Percentiles rank a stretch among this genome's conserved stretches.
Evolutionary conservation across 1,140 invertebrate genomes (phyloP).

Genomic region (Harlomillsia oculata): DNA sequence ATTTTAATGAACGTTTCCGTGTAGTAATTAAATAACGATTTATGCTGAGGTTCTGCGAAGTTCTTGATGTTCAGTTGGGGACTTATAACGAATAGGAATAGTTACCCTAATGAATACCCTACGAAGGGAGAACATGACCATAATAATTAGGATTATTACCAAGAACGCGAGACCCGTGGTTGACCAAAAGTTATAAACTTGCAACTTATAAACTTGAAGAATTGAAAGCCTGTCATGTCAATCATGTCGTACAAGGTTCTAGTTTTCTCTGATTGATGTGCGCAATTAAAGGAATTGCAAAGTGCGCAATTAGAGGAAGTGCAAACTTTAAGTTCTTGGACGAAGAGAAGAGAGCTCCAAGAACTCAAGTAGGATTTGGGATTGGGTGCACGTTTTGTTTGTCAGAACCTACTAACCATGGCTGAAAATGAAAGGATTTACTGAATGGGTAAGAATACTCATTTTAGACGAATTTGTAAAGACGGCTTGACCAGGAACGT

Average conservation of each 20-base stretch:
- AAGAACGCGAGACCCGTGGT: slow-evolving; percentile 64
- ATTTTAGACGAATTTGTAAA: slow-evolving; percentile 73
- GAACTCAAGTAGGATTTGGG: slow-evolving; percentile 78
- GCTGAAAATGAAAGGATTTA: slow-evolving; percentile 75
- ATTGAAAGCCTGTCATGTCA: slow-evolving; percentile 53
- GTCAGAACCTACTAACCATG: slow-evolving; percentile 68
- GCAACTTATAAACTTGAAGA: slow-evolving; percentile 47
- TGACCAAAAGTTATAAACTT: slow-evolving; percentile 52
- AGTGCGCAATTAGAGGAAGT: too few species aligned
- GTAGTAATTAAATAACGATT: too few species aligned
- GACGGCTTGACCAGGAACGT: slow-evolving; percentile 52
- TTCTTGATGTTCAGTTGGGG: too few species aligned
- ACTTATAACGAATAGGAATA: too few species aligned
- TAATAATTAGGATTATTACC: too few species aligned
- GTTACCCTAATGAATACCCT: too few species aligned
- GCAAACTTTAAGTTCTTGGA: slow-evolving; percentile 89
- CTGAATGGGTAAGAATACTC: slow-evolving; percentile 90
- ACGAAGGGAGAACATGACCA: too few species aligned
- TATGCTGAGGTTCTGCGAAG: too few species aligned
- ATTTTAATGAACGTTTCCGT: too few species aligned
- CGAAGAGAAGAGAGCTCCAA: slow-evolving; percentile 85
- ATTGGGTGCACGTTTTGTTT: slow-evolving; percentile 88
- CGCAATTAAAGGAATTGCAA: too few species aligned
- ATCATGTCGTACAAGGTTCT: slow-evolving; percentile 69
- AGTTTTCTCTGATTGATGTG: slow-evolving; percentile 76